Percentiles rank a stretch among this genome's conserved stretches.
Evolutionary conservation across 2,888 invertebrate species (phyloP).

Genomic region (Pseudococcus viburni): DNA sequence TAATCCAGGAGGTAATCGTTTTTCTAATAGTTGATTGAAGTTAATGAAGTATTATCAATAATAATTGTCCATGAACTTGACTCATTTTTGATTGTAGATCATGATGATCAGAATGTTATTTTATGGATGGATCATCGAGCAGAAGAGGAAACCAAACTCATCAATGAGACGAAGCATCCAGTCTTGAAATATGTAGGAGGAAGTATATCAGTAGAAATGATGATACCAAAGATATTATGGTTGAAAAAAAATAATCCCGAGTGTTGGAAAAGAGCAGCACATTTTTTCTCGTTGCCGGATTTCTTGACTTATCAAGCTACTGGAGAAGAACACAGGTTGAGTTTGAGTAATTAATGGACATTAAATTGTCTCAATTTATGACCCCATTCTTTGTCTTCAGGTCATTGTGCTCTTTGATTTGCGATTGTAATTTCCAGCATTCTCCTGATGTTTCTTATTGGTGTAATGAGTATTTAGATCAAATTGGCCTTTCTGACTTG

Average conservation of each 20-base stretch:
- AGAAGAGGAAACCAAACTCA: conserved; percentile 81
- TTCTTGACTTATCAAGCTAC: conserved; percentile 95
- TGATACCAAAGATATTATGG: conserved; percentile 95
- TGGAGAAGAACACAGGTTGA: conserved; percentile 78
- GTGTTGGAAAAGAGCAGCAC: conserved; percentile 80
- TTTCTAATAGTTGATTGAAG: not conserved
- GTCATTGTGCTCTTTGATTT: conserved; percentile 92
- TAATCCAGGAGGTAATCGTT: conserved; percentile 76
- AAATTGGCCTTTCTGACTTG: conserved; percentile 84
- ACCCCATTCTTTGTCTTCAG: conserved; percentile 72
- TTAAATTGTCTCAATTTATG: not conserved
- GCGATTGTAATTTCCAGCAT: conserved; percentile 91
- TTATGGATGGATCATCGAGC: conserved; percentile 96
- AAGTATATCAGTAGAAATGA: conserved; percentile 95
- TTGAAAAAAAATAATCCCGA: conserved; percentile 81
- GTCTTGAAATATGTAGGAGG: conserved; percentile 91
- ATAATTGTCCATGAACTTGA: not conserved
- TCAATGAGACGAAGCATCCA: conserved; percentile 83
- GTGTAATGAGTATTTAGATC: conserved; percentile 80
- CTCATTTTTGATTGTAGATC: conserved; percentile 71
- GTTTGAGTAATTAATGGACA: conserved; percentile 72
- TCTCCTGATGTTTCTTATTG: conserved; percentile 76
- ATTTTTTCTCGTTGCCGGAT: conserved; percentile 89
- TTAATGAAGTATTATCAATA: not conserved
- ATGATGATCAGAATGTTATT: conserved; percentile 84